Percentiles rank a stretch among this genome's conserved stretches.
Conservation (phyloP, 2,113 vertebrate species). For the Rhabdomys dilectus region DNA sequence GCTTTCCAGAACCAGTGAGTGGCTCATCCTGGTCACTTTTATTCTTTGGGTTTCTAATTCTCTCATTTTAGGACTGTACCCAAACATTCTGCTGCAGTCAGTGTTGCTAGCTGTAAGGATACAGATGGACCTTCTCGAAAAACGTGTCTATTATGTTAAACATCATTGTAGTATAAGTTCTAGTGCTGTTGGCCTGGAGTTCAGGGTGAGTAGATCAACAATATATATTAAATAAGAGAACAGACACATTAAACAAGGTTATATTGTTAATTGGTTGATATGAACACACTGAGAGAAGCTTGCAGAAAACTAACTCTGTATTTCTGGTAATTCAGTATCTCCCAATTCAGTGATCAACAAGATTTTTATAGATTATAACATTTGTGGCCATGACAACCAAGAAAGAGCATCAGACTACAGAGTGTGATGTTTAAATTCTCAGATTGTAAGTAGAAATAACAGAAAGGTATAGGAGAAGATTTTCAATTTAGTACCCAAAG, state of each 20-base stretch:
- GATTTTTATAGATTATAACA: not conserved
- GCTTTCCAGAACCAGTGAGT: not conserved
- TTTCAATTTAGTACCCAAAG: conserved; percentile 39
- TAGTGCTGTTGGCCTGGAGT: not conserved
- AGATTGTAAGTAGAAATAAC: not conserved
- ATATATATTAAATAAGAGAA: conserved; percentile 15
- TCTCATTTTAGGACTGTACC: not conserved
- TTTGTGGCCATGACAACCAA: not conserved
- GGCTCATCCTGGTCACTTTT: not conserved
- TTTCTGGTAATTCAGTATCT: not conserved
- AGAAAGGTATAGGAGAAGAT: not conserved
- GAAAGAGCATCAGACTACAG: not conserved
- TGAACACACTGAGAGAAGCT: conserved; percentile 1
- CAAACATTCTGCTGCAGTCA: not conserved
- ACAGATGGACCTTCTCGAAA: not conserved
- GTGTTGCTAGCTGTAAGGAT: not conserved
- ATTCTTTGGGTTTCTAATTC: not conserved
- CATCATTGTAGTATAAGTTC: not conserved
- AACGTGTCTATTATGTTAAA: not conserved
- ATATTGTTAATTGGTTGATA: not conserved
- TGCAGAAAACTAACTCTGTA: not conserved
- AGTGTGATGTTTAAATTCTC: not conserved
- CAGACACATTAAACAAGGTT: not conserved
- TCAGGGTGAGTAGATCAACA: not conserved
- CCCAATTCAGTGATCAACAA: not conserved